phyloP scores from a whole-genome alignment of 2,888 invertebrate genomes.

The Eutolmus rufibarbis region DNA sequence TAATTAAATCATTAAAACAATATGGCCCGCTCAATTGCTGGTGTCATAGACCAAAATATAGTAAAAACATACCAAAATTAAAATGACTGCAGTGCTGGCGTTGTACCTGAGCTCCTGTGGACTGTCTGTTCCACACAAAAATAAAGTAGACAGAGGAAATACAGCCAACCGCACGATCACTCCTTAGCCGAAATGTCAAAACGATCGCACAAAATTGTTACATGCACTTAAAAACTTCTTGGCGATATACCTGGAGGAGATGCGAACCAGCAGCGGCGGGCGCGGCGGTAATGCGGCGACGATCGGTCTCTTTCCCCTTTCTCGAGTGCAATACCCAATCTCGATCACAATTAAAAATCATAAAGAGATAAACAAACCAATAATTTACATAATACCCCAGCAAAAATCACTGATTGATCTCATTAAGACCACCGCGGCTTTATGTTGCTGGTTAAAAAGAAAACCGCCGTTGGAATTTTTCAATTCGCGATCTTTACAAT shows the following conservation, averaged over 20 bases:
- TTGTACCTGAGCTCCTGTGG: background rate
- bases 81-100: background rate
- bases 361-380: background rate
- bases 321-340: background rate
- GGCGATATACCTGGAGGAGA: background rate
- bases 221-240: constrained; percentile 25
- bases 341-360: background rate
- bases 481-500: constrained; percentile 24
- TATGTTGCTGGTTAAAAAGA: background rate
- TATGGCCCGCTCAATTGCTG: background rate
- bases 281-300: background rate
- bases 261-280: background rate
- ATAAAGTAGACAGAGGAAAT: background rate
- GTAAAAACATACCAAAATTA: background rate
- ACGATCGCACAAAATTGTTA: constrained; percentile 37
- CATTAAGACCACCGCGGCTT: background rate
- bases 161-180: constrained; percentile 14
- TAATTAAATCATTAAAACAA: background rate
- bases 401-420: constrained; percentile 15
- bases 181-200: constrained; percentile 32
- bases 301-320: background rate
- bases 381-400: constrained; percentile 21
- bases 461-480: background rate
- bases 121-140: background rate
- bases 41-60: background rate